Base-by-base conservation (phyloP, 2,797 vertebrate genomes). In the Acipenser ruthenus region DNA sequence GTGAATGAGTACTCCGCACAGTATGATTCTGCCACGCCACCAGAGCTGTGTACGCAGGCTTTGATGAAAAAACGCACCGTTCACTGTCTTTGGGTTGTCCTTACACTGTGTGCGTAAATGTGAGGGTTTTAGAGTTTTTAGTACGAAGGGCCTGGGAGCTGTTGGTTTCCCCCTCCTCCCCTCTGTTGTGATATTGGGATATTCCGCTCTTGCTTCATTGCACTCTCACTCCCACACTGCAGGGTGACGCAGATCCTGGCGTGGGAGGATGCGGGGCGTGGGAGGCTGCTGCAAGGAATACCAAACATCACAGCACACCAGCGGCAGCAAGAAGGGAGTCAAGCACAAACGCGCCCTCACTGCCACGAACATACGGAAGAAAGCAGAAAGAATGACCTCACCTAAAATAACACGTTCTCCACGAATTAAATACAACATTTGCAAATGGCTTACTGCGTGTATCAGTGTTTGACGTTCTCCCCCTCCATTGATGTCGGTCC, bases 171-270 rank as follows among this genome's bases (percentile, higher is more conserved):
- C 68, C 71, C 66, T 69, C 74, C 77, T 78, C 80, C 74, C 75
- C 76, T 77, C 65, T 79, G 72, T 83, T 76, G 84, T 84, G 86
- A 75, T 18, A 66, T 83, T 78, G 85, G 85, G 88, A 87, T 87
- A 88, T 83, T 88, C 87, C 87, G 85, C 81, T 79, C 84, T 80
- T 78, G 84, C 84, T 84, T 75, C 80, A 83, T 82, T 74, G 77
- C 79, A 77, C 83, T 78, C 75, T 82, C 86, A 83, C 87, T 88
- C 88, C 79, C 87, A 83, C 86, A 81, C 85, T 77, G 78, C 80
- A 75, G 81, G 80, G 83, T 90, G 86, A 91, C 88, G 89, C 85
- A 89, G 83, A 79, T 79, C 76, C 73, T 74, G 72, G 86, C 85
- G 87, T 86, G 83, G 88, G 87, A 77, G 71, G 80, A 73, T 66